phyloP scores from a whole-genome alignment of 2,113 vertebrate genomes.

The Hirundichthys speculiger region DNA sequence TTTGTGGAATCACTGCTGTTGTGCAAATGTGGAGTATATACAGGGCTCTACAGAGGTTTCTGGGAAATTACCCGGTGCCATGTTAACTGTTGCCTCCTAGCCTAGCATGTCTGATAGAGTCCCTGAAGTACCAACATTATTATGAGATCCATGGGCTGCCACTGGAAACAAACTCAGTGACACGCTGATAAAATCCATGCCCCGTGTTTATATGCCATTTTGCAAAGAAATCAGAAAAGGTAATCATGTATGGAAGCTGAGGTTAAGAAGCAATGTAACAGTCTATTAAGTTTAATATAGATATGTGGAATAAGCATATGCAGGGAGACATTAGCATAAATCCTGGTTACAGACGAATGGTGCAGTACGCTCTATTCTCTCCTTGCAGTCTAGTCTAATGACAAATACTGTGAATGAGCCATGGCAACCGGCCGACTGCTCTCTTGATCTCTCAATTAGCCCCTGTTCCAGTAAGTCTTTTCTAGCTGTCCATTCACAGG shows the following conservation, averaged over 20 bases:
- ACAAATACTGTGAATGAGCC: conserved; percentile 79
- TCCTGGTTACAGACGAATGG: conserved; percentile 92
- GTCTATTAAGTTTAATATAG: conserved; percentile 99
- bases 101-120: conserved; percentile 73
- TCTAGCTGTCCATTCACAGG: conserved; percentile 35
- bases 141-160: conserved; percentile 80
- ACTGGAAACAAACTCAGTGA: conserved; percentile 89
- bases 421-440: conserved; percentile 69
- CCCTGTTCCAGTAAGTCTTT: conserved; percentile 43
- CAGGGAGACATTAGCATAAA: conserved; percentile 98
- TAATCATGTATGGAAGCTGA: conserved; percentile 99
- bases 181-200: conserved; percentile 92
- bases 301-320: conserved; percentile 99
- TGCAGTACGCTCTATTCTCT: conserved; percentile 69
- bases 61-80: conserved; percentile 61
- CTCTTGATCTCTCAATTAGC: conserved; percentile 83
- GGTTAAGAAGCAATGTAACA: conserved; percentile 99
- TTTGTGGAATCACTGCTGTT: conserved; percentile 8
- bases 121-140: conserved; percentile 79
- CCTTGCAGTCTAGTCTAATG: conserved; percentile 77
- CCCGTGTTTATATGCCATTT: conserved; percentile 96
- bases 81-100: conserved; percentile 68
- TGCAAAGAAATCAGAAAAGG: conserved; percentile 98
- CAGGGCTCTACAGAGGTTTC: conserved; percentile 38
- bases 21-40: conserved; percentile 44